Evolutionary conservation across 2,113 vertebrate genomes (phyloP), one percentile per base, ranked within the genome.

Genomic region (Vulpes vulpes): DNA sequence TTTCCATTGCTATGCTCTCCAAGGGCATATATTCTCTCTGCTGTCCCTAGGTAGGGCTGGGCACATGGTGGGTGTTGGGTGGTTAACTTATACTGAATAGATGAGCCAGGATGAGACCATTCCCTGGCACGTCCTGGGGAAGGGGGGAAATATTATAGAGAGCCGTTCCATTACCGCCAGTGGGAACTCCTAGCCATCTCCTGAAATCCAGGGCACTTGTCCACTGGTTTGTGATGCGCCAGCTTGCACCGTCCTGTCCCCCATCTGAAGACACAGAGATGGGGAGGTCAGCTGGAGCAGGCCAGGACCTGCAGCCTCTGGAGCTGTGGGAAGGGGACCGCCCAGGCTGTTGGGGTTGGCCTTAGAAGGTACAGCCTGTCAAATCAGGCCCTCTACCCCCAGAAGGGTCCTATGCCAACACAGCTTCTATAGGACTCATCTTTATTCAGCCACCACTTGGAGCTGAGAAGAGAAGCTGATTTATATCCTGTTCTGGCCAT

Each of bases 381-480:
- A 74, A 90, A 82, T 9, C 67, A 97, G 38, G 55, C 4, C 74
- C 64, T 96, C 62, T 84, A 78, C 6, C 57, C 78, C 23, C 20
- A 91, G 85, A 96, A 95, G 84, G 89, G 59, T 49, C 69, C 83
- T 83, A 51, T 92, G 90, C 96, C 92, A 95, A 89, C 17, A 74
- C 84, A 95, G 81, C 67, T 95, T 94, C 73, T 89, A 62, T 57
- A 95, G 17, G 1, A 88, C 94, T 96, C 88, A 96, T 98, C 90
- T 98, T 96, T 98, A 98, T 98, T 97, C 95, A 97, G 92, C 87
- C 62, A 51, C 81, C 95, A 96, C 93, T 95, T 15, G 88, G 57
- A 97, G 84, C 92, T 94, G 80, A 97, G 98, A 98, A 82, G 88
- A 97, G 80, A 96, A 96, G 90, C 27, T 98, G 97, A 98, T 95